Evolutionary conservation across 2,888 invertebrate species (phyloP).

Genomic region (Ctena decussata): DNA sequence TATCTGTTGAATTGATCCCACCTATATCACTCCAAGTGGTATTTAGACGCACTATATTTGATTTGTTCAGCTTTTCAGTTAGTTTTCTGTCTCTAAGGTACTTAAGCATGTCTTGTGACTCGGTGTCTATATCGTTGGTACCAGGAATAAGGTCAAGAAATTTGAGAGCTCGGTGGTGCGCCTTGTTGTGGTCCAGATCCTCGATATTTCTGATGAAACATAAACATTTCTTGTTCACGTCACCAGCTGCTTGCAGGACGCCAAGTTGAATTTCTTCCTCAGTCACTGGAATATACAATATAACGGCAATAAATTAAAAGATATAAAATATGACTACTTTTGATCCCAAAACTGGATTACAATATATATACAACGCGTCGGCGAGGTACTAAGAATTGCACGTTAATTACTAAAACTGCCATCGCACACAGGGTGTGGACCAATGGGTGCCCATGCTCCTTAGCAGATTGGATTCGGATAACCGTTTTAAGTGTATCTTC

Average conservation of each 20-base stretch:
- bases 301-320: no score
- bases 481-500: no score
- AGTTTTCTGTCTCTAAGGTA: slow-evolving; percentile 58
- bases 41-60: slow-evolving; percentile 61
- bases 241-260: slow-evolving; percentile 46
- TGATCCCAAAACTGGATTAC: no score
- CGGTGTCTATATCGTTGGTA: slow-evolving; percentile 53
- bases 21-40: slow-evolving; percentile 64
- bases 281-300: slow-evolving; percentile 66
- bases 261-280: slow-evolving; percentile 71
- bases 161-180: slow-evolving; percentile 55
- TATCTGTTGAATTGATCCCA: slow-evolving; percentile 68
- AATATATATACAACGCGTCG: no score
- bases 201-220: slow-evolving; percentile 69
- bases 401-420: no score
- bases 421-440: no score
- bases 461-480: no score
- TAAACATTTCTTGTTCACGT: slow-evolving; percentile 65
- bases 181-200: slow-evolving; percentile 57
- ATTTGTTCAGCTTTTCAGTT: slow-evolving; percentile 40
- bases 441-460: no score
- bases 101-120: slow-evolving; percentile 62
- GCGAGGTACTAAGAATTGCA: no score
- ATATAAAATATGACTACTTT: no score
- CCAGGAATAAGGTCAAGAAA: slow-evolving; percentile 56